Evolutionary conservation across 2,113 vertebrate genomes (phyloP).

Genomic region (Rhabdomys dilectus): DNA sequence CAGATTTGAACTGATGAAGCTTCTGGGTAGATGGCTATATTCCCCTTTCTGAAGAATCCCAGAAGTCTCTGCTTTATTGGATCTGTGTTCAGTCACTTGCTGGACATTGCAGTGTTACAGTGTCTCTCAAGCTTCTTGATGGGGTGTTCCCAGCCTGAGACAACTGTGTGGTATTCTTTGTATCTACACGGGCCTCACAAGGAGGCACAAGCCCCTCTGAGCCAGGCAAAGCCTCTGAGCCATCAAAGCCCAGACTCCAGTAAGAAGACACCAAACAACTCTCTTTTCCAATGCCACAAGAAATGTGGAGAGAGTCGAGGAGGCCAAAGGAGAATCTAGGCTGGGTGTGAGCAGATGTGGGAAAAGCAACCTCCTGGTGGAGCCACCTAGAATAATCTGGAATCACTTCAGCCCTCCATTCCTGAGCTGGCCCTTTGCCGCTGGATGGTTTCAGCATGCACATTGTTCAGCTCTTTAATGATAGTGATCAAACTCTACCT

Average conservation of each 20-base stretch:
- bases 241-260: background rate
- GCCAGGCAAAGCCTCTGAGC: background rate
- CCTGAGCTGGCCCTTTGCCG: background rate
- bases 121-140: no score
- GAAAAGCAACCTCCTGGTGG: no score
- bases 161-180: background rate
- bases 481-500: background rate
- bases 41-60: background rate
- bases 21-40: rapidly evolving
- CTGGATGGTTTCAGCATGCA: no score
- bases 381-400: background rate
- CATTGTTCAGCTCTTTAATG: no score
- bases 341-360: background rate
- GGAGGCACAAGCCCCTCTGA: background rate
- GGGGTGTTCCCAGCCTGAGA: background rate
- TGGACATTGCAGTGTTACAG: background rate
- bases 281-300: background rate
- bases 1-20: background rate
- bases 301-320: rapidly evolving
- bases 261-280: background rate
- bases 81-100: background rate
- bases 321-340: background rate
- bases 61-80: background rate
- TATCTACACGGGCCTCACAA: background rate
- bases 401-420: background rate